Evolutionary conservation across 2,888 invertebrate species (phyloP).

Genomic region (Troides oblongomaculatus): DNA sequence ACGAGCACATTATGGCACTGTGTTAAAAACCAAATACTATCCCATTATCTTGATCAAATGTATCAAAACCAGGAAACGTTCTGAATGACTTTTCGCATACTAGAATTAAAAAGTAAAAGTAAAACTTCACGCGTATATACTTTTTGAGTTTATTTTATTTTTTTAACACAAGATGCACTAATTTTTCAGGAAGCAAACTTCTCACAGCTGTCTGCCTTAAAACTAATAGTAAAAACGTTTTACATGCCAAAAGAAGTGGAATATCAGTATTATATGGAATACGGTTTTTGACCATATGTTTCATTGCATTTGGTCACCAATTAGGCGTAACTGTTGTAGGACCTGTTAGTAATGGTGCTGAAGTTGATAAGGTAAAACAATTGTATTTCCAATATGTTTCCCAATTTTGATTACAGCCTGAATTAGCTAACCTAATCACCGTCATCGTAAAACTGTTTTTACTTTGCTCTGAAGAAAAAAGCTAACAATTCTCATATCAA

Average conservation of each 20-base stretch:
- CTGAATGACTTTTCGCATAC: background rate
- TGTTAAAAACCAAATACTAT: too few relatives aligned
- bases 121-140: background rate
- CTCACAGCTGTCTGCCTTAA: constrained; percentile 60
- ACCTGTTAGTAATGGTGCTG: constrained; percentile 77
- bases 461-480: too few relatives aligned
- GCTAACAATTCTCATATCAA: too few relatives aligned
- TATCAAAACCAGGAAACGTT: background rate
- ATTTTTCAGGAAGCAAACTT: constrained; percentile 46
- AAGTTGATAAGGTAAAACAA: constrained; percentile 71
- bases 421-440: background rate
- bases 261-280: constrained; percentile 81
- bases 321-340: constrained; percentile 76
- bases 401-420: background rate
- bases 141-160: background rate
- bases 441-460: too few relatives aligned
- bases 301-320: constrained; percentile 79
- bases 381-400: background rate
- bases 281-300: constrained; percentile 76
- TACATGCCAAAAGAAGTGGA: constrained; percentile 53
- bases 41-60: too few relatives aligned
- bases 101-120: too few relatives aligned
- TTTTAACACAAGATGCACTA: background rate
- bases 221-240: constrained; percentile 59
- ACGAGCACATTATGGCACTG: too few relatives aligned